Evolutionary conservation across 2,113 vertebrate species (phyloP).

Genomic region (Desmodus rotundus): DNA sequence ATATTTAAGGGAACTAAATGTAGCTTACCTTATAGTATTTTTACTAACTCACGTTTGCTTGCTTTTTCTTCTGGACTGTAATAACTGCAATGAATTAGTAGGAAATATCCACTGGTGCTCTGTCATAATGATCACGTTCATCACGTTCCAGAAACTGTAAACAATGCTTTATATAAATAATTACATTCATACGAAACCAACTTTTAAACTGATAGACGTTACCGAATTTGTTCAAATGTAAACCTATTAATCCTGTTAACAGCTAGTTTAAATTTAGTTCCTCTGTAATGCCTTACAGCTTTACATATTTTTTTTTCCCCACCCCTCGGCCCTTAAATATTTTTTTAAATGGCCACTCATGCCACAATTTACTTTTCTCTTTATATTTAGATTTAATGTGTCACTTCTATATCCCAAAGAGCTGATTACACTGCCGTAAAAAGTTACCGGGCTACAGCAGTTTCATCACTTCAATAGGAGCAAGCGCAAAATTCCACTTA

Average conservation of each 20-base stretch:
- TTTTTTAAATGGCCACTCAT: not conserved
- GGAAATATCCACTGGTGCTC: not conserved
- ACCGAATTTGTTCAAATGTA: not conserved
- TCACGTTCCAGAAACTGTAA: not conserved
- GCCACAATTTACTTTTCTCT: constrained; percentile 10
- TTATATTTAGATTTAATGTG: not conserved
- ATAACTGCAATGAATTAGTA: constrained; percentile 19
- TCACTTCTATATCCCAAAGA: not conserved
- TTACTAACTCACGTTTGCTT: not conserved
- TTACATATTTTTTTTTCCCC: not conserved
- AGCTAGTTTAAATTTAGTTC: not conserved
- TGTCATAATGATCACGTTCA: not conserved
- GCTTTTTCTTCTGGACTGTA: not conserved
- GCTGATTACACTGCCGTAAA: not conserved
- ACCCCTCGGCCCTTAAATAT: too few relatives aligned
- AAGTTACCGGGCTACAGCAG: not conserved
- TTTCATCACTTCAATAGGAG: not conserved
- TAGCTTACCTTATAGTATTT: not conserved
- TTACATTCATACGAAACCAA: not conserved
- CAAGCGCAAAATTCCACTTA: not conserved
- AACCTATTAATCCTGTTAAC: not conserved
- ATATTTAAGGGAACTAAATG: constrained; percentile 8
- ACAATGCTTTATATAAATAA: not conserved
- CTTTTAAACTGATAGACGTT: not conserved
- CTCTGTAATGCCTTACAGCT: not conserved